Base-by-base conservation (phyloP, 2,797 vertebrate species). In the Synaphobranchus kaupii region DNA sequence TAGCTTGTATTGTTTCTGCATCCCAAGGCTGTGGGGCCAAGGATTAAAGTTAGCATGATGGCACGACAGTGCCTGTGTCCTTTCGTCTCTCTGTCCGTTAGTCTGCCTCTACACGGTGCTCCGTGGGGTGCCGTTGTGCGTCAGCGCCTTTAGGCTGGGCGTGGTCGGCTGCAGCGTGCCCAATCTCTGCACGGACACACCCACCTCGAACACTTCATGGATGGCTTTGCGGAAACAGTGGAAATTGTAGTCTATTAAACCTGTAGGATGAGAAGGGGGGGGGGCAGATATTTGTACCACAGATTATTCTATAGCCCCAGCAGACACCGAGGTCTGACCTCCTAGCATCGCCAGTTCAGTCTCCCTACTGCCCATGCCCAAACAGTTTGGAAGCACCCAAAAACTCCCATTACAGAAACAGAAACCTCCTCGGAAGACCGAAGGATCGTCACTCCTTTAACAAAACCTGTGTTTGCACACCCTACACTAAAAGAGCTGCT, bases 151-250 rank as follows among this genome's bases (percentile, higher is more conserved):
- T 95, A 91, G 91, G 93, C 96, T 97, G 63, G 98, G 97, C 12
- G 96, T 94, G 91, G 95, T 97, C 83, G 95, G 92, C 68, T 97
- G 96, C 91, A 97, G 97, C 54, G 94, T 89, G 92, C 96, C 97
- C 90, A 92, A 91, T 15, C 98, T 96, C 91, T 97, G 97, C 89
- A 96, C 96, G 90, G 97, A 96, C 89, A 98, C 95, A 8, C 98
- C 98, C 87, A 99, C 99, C 93, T 99, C 99, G 76, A 99, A 99
- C 87, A 99, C 99, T 94, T 99, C 99, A 83, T 99, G 99, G 94
- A 99, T 99, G 94, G 98, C 99, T 96, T 99, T 99, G 88, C 98
- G 98, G 95, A 99, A 99, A 96, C 99, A 99, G 93, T 99, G 98
- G 93, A 99, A 99, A 94, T 99, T 99, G 97, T 99, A 99, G 95